A percentile compares a stretch with the other conserved stretches of the same genome.
Evolutionary conservation across 2,113 vertebrate species (phyloP).

Genomic region (Beaufortia kweichowensis): DNA sequence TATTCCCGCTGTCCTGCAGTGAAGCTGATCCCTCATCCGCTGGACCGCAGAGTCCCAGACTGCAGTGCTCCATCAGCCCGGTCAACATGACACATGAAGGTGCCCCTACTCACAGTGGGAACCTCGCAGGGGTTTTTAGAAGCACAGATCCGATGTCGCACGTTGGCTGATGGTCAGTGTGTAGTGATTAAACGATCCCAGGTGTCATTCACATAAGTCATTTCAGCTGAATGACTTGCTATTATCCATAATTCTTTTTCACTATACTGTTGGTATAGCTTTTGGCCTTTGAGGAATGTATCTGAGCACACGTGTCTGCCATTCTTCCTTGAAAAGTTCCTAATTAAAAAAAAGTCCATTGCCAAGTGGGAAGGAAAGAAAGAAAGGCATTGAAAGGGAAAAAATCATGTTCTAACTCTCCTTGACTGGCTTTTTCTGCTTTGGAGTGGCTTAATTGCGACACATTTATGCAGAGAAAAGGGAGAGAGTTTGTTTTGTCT

Average conservation of each 20-base stretch:
- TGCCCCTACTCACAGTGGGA: slow-evolving; percentile 46
- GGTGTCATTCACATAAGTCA: slow-evolving; percentile 22
- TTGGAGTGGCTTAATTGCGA: slow-evolving; percentile 59
- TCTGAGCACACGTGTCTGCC: slow-evolving; percentile 62
- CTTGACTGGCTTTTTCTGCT: slow-evolving; percentile 50
- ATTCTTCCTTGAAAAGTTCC: slow-evolving; percentile 58
- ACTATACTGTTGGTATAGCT: neutral
- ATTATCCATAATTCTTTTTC: slow-evolving; percentile 2
- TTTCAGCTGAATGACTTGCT: neutral
- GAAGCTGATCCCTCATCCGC: slow-evolving; percentile 66
- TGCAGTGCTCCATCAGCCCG: slow-evolving; percentile 70
- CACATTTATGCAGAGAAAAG: slow-evolving; percentile 51
- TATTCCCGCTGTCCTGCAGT: slow-evolving; percentile 43
- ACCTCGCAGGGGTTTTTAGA: slow-evolving; percentile 55
- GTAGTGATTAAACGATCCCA: slow-evolving; percentile 11
- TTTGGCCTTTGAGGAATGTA: slow-evolving; percentile 21
- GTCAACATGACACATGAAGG: slow-evolving; percentile 72
- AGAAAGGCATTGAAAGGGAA: slow-evolving; percentile 27
- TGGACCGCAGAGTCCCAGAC: slow-evolving; percentile 60
- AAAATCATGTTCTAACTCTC: slow-evolving; percentile 27
- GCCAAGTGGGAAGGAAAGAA: slow-evolving; percentile 50
- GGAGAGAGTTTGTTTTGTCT: slow-evolving; percentile 30
- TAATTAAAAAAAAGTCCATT: slow-evolving; percentile 58
- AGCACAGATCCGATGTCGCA: slow-evolving; percentile 38
- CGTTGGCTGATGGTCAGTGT: slow-evolving; percentile 24